Percentiles rank a stretch among this genome's conserved stretches.
phyloP scores from a whole-genome alignment of 2,113 vertebrate species.

The Actinemys pallida region DNA sequence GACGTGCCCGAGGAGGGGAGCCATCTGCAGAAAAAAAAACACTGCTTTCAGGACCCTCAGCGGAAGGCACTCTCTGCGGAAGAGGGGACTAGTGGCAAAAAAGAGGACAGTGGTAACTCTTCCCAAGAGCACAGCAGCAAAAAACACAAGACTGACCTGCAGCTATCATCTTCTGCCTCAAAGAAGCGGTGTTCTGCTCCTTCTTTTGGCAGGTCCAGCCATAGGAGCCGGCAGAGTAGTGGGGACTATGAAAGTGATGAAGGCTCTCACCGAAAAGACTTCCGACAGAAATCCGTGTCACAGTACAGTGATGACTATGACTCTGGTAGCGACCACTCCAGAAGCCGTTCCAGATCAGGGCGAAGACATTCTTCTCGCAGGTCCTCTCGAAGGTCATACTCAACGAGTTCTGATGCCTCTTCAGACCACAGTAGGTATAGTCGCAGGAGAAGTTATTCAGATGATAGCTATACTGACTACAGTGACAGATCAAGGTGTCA shows the following conservation, averaged over 20 bases:
- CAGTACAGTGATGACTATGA: constrained; percentile 91
- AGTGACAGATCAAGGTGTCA: constrained; percentile 84
- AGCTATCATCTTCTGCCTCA: neutral
- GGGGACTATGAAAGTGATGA: constrained; percentile 89
- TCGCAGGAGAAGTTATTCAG: constrained; percentile 89
- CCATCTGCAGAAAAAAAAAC: constrained; percentile 82
- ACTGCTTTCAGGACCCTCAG: constrained; percentile 82
- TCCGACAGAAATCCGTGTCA: constrained; percentile 85
- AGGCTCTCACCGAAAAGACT: constrained; percentile 80
- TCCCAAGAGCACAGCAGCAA: constrained; percentile 75
- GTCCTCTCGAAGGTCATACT: constrained; percentile 88
- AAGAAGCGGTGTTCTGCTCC: constrained; percentile 75
- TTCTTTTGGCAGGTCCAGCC: constrained; percentile 61
- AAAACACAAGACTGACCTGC: constrained; percentile 71
- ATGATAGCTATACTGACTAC: constrained; percentile 94
- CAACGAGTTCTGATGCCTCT: constrained; percentile 92
- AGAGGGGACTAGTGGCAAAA: constrained; percentile 84
- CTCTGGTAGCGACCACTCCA: constrained; percentile 86
- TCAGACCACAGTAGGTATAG: constrained; percentile 90
- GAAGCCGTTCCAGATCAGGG: constrained; percentile 87
- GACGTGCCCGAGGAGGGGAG: constrained; percentile 75
- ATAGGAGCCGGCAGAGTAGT: constrained; percentile 83
- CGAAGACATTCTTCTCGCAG: constrained; percentile 81
- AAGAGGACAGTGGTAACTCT: constrained; percentile 67
- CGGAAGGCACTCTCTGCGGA: constrained; percentile 82